phyloP scores from a whole-genome alignment of 1,140 invertebrate species.

The Ladona fulva region DNA sequence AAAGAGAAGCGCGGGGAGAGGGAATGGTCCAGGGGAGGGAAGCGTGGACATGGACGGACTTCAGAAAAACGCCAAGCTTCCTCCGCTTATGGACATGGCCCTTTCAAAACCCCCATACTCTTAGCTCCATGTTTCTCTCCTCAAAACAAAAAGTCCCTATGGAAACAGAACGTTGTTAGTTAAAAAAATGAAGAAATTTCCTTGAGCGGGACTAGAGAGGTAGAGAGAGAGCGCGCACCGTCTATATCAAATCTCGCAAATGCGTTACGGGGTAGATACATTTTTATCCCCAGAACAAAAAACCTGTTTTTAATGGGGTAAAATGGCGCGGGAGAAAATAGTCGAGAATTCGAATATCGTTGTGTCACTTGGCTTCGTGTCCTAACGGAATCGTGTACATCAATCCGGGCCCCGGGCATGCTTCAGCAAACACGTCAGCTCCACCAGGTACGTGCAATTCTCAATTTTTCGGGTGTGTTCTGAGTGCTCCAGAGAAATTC shows the following conservation, averaged over 20 bases:
- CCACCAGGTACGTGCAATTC: too few species aligned
- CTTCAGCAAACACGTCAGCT: too few species aligned
- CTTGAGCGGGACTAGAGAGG: neutral
- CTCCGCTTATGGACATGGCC: neutral
- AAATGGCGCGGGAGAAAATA: too few species aligned
- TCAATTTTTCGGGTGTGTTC: too few species aligned
- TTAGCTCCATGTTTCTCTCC: too few species aligned
- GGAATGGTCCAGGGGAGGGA: neutral
- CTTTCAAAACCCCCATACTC: neutral
- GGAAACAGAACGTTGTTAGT: neutral
- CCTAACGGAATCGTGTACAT: too few species aligned
- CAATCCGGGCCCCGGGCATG: too few species aligned
- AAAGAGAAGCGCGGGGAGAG: neutral
- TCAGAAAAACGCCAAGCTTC: neutral
- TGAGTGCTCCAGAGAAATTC: too few species aligned
- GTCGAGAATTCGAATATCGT: too few species aligned
- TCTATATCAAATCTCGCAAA: neutral
- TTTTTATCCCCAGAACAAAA: neutral
- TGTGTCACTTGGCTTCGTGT: too few species aligned
- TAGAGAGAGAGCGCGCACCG: neutral
- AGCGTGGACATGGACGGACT: neutral
- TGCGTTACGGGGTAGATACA: neutral
- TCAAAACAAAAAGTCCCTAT: too few species aligned
- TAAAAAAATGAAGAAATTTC: neutral
- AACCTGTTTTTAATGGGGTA: neutral